Conservation (phyloP, 64 coral and sea anemone genomes). For the Catalaphyllia jardinei region DNA sequence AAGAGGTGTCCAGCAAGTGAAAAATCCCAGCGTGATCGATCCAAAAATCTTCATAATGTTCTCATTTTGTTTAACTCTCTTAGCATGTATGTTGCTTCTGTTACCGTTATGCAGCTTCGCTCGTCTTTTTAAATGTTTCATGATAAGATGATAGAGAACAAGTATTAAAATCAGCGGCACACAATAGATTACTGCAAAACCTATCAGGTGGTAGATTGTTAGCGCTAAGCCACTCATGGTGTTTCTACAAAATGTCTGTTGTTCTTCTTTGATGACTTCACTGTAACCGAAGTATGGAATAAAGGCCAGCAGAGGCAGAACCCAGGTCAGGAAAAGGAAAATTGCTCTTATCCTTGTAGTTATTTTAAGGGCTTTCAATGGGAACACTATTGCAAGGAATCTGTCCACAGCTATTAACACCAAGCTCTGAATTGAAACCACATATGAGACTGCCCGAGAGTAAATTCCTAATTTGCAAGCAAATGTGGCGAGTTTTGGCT, state of each 20-base stretch:
- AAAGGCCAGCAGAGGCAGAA: not conserved
- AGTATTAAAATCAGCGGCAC: not conserved
- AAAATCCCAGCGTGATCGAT: not conserved
- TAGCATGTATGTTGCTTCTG: not conserved
- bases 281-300: not conserved
- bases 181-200: slow-evolving; percentile 1
- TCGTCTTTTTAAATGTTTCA: not conserved
- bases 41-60: slow-evolving; percentile 6
- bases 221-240: not conserved
- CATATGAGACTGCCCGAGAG: not conserved
- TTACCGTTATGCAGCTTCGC: too few species aligned
- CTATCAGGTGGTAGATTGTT: not conserved
- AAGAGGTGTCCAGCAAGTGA: slow-evolving; percentile 14
- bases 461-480: slow-evolving; percentile 30
- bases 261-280: not conserved
- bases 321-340: not conserved
- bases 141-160: not conserved
- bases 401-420: slow-evolving; percentile 9
- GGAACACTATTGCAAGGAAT: not conserved
- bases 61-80: slow-evolving; percentile 7
- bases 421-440: slow-evolving; percentile 8
- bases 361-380: not conserved
- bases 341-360: not conserved
- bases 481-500: not conserved
- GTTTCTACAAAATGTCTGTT: slow-evolving; percentile 33